Base-by-base conservation (phyloP, 2,113 vertebrate genomes). In the Trachemys scripta region DNA sequence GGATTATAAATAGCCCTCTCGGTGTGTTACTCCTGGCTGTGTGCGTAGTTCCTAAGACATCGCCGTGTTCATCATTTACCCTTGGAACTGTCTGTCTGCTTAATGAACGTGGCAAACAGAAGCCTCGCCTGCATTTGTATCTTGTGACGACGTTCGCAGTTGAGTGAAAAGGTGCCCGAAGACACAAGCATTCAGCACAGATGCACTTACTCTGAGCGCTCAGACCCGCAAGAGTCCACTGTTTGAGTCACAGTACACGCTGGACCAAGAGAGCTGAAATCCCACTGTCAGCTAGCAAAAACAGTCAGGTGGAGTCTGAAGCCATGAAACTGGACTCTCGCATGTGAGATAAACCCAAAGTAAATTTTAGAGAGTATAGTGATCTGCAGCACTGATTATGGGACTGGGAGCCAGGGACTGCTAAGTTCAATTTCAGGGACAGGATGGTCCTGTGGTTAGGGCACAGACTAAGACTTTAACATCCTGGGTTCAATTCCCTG, bases 1-100 rank as follows among this genome's bases (percentile, higher is more conserved):
- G 51, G 89, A 53, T 88, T 97, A 96, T 95, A 97, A 97, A 96
- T 97, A 97, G 93, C 87, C 78, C 45, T 4, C 1, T 45, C 62
- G 82, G 82, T 93, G 94, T 76, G 85, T 95, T 96, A 62, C 95
- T 96, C 92, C 96, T 95, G 90, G 42, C 78, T 88, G 96, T 94
- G 93, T 93, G 93, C 95, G 95, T 92, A 51, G 0, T 42, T 80
- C 92, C 87, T 88, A 84, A 45, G 90, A 80, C 94, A 87, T 49
- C 62, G 27, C 91, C 87, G 13, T 89, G 50, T 84, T 87, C 92
- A 96, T 93, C 92, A 27, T 82, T 96, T 94, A 87, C 86, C 95
- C 93, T 87, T 93, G 88, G 95, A 94, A 88, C 82, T 42, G 88
- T 85, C 85, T 75, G 79, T 83, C 0, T 0, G 42, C 90, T 69